Base-by-base conservation (phyloP, 2,888 invertebrate genomes). In the Oscheius onirici region DNA sequence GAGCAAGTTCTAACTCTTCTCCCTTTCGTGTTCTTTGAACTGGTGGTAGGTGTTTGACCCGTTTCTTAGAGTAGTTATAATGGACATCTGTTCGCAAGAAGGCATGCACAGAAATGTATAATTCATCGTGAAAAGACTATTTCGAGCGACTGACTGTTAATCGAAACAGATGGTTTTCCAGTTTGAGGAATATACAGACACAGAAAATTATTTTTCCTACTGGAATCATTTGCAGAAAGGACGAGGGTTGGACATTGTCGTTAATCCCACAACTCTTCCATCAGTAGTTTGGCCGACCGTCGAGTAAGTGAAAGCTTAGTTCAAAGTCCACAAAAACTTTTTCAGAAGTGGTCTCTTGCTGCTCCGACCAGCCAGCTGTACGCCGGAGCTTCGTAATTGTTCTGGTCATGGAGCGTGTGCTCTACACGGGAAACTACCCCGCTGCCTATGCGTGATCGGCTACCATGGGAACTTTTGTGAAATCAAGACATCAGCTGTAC, bases 381-480 rank as follows among this genome's bases (percentile, higher is more conserved):
- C 52, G 40, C 41, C 51, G 43, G 20, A 26, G 6, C 28, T 54
- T n/a, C 34, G 51, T 13, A 70, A 70, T 55, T 70, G 70, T 43
- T 63, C 52, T 17, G 15, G 15, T 41, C 60, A 63, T 20, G 70
- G 70, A 41, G 63, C 44, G 10, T 70, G 70, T 63, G 70, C 70
- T 17, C 44, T 41, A n/a, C 70, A 70, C 24, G 54, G 54, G 20
- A 63, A 28, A 17, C 26, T 43, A 20, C 43, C 63, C 15, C 61
- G 52, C 22, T 70, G 70, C 15, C 43, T 70, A 2, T 70, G 70
- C 41, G 49, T 28, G 8, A 22, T 44, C n/a, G 70, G 63, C 22
- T 70, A 63, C 28, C 63, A 70, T 41, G 70, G 70, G 20, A 43
- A 70, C 40, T 52, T 22, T 26, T 70, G 70, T 34, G 70, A 70